Conservation (phyloP, 2,113 vertebrate genomes). For the human region DNA sequence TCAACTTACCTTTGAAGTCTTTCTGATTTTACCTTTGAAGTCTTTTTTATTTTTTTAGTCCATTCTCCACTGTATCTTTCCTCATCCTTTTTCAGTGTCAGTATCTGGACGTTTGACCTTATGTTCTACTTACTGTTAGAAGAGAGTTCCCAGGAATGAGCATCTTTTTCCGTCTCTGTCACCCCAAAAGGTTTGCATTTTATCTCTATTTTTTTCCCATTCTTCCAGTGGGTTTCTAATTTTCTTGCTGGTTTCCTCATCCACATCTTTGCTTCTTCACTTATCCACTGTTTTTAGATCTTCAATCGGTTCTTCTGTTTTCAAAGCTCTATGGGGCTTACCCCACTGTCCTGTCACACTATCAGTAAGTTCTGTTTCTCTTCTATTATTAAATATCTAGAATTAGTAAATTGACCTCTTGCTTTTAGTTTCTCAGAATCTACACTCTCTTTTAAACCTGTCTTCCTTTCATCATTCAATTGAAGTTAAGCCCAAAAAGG, state of each 20-base stretch:
- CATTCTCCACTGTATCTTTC: not conserved
- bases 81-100: not conserved
- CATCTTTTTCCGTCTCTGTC: not conserved
- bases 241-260: conserved; percentile 2
- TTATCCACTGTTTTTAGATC: not conserved
- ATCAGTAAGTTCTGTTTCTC: conserved; percentile 18
- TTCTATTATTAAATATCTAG: not conserved
- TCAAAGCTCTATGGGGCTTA: not conserved
- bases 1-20: not conserved
- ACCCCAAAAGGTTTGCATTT: not conserved
- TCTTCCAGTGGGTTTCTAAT: not conserved
- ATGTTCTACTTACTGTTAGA: not conserved
- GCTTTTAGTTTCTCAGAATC: not conserved
- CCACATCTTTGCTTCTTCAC: not conserved
- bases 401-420: conserved; percentile 9
- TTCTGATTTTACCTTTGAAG: not conserved
- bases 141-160: not conserved
- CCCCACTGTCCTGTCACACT: not conserved
- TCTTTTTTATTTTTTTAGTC: not conserved
- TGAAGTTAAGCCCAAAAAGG: not conserved
- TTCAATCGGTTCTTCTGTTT: not conserved
- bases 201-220: not conserved
- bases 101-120: not conserved
- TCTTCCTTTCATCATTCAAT: conserved; percentile 2
- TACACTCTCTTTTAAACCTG: not conserved